These are phyloP conservation scores for Trachelus iudaicus DNA, from an alignment of 2,888 invertebrate species.

Conservation along the genomic window DNA sequence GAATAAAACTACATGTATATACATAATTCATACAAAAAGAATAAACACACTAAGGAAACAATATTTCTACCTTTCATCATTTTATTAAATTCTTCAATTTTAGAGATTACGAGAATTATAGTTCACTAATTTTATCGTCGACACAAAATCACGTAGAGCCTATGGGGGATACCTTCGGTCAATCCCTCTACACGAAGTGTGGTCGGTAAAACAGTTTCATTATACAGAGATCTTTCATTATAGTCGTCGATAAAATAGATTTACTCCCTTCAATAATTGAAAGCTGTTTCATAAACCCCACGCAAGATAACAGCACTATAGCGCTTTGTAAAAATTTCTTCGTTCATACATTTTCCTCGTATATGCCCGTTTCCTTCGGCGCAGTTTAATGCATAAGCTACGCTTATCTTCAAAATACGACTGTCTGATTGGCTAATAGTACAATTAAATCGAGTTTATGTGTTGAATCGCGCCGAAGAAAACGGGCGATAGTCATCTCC, in stretches of 20 bases:
- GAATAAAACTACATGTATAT: conserved; percentile 54
- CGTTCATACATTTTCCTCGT: background rate
- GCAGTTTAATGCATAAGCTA: too few species aligned
- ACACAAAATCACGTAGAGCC: too few species aligned
- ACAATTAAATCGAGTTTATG: too few species aligned
- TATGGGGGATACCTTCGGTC: background rate
- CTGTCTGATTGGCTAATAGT: too few species aligned
- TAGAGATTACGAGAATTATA: background rate
- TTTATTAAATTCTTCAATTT: background rate
- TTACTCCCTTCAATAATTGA: background rate
- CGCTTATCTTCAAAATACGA: too few species aligned
- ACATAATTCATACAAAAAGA: conserved; percentile 52
- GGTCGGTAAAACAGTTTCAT: background rate
- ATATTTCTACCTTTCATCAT: background rate
- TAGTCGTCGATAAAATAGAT: background rate
- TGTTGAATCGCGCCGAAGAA: too few species aligned
- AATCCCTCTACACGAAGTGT: background rate
- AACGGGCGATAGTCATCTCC: background rate
- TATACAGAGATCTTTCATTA: background rate
- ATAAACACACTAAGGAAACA: conserved; percentile 5
- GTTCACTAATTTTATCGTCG: background rate
- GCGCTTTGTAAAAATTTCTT: background rate
- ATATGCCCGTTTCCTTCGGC: too few species aligned
- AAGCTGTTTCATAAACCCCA: background rate
- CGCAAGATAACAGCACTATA: background rate